Percentiles rank a stretch among this genome's conserved stretches.
Evolutionary conservation across 2,113 vertebrate genomes (phyloP).

Genomic region (Leptocoma aspasia): DNA sequence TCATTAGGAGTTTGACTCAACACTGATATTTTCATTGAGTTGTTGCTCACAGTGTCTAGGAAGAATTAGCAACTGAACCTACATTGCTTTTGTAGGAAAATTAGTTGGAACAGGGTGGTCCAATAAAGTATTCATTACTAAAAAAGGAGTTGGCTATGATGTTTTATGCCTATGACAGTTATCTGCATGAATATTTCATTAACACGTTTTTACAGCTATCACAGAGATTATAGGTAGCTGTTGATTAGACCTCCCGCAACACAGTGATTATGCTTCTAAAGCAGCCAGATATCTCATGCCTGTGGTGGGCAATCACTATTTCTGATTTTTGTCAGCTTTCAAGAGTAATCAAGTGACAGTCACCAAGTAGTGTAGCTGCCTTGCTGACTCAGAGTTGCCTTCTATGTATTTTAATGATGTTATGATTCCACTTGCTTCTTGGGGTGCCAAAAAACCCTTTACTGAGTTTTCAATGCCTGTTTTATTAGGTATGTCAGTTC

Average conservation of each 20-base stretch:
- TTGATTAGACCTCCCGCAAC: conserved; percentile 61
- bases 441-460: conserved; percentile 4
- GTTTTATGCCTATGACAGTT: background rate
- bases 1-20: background rate
- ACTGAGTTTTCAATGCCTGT: background rate
- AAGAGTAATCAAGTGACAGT: conserved; percentile 50
- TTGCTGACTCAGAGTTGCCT: conserved; percentile 42
- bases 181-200: conserved; percentile 60
- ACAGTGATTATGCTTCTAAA: conserved; percentile 53
- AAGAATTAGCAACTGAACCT: background rate
- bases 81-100: background rate
- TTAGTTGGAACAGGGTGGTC: background rate
- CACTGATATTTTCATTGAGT: background rate
- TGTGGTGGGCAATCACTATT: conserved; percentile 45
- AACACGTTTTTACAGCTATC: conserved; percentile 13
- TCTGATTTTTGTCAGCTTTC: conserved; percentile 47
- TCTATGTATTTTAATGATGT: conserved; percentile 55
- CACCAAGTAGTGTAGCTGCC: background rate
- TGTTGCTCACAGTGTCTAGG: background rate
- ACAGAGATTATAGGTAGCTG: conserved; percentile 26
- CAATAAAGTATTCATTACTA: background rate
- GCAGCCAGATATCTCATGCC: conserved; percentile 6
- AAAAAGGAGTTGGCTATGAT: background rate
- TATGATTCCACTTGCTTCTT: background rate
- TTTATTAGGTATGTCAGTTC: conserved; percentile 25